Evolutionary conservation across 30 jellyfish, hydroid and myxozoan species (phyloP), one percentile per base, ranked within the genome.

Genomic region (Aurelia sp.): DNA sequence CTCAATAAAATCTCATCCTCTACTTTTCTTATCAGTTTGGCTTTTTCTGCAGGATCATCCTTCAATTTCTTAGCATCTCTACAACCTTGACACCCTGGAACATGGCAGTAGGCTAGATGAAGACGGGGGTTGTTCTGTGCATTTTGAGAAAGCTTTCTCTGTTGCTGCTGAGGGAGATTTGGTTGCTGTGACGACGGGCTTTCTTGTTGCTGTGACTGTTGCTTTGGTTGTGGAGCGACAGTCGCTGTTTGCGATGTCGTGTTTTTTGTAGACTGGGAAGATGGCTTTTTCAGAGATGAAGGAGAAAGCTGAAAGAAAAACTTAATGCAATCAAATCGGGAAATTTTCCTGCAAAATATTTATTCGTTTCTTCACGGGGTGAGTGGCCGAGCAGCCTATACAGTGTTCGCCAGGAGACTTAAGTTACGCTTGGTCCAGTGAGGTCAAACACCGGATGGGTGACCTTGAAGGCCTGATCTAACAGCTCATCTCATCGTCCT

Each of bases 1-100:
- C 91, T 60, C 79, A 92, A 77, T 83, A 92, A 62, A 50, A 92
- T 92, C 77, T 92, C 97, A 55, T 92, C 98, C 74, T 87, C 97
- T 6, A 82, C 89, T 71, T 87, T 82, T n/a, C 87, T 65, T 2
- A 84, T 84, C 76, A 74, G 63, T 55, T 72, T 84, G 16, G 91
- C 91, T 44, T 82, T 82, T 58, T 71, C 72, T 62, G 70, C 35
- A 4, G 91, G 91, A 69, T 82, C 91, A 30, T 82, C 91, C 30
- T 71, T 82, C 79, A 74, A 57, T 23, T 68, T 82, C 71, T 74
- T 69, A 15, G 74, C 85, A 35, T 82, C 91, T 15, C 66, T 47
- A 41, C 91, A 82, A 0, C 79, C 91, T 8, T 33, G 57, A 64
- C 85, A 72, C 48, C 72, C 81, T n/a, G 91, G 91, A 22, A 20